phyloP scores from a whole-genome alignment of 35 echinoderm and acorn worm genomes.

The Lytechinus variegatus region DNA sequence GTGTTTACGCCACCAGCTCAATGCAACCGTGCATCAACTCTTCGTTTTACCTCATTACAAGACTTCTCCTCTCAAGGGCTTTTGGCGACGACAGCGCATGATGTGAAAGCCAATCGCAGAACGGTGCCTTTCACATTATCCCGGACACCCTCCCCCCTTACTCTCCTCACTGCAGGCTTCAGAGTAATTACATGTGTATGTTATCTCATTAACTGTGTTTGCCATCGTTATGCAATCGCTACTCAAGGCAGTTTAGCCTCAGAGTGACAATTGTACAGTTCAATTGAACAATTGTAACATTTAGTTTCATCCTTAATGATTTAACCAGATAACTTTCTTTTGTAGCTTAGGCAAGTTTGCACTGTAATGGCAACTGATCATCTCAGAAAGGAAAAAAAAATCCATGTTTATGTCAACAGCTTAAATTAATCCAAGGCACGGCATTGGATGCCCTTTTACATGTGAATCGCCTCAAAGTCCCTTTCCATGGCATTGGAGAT shows the following conservation, averaged over 20 bases:
- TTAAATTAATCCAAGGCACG: no score
- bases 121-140: not conserved
- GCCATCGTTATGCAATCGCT: not conserved
- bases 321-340: no score
- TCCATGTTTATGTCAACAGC: no score
- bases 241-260: not conserved
- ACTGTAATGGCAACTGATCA: no score
- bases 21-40: not conserved
- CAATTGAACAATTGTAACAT: no score
- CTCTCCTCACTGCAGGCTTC: not conserved
- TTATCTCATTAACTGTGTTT: not conserved
- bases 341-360: no score
- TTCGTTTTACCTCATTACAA: conserved; percentile 4
- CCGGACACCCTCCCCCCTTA: not conserved
- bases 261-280: no score
- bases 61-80: not conserved
- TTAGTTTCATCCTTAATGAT: no score
- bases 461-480: no score
- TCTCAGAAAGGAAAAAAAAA: no score
- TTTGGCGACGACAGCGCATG: not conserved
- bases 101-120: not conserved
- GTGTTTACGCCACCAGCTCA: not conserved
- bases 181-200: not conserved
- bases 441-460: no score
- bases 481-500: no score